Base-by-base conservation (phyloP, 1,140 invertebrate genomes). In the Drosophila sechellia region DNA sequence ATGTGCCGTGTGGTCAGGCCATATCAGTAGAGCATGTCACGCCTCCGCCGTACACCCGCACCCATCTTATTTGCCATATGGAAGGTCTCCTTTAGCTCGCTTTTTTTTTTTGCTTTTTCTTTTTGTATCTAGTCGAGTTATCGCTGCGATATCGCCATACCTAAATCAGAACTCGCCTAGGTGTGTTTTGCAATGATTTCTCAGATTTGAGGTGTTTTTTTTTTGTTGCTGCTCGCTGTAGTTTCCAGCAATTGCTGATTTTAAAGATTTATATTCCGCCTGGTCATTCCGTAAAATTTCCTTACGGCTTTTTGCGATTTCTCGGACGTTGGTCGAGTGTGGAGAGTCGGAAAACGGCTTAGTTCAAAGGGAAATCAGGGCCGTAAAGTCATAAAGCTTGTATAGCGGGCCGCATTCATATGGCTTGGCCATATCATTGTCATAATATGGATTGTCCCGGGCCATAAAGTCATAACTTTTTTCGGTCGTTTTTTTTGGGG, bases 111-210 rank as follows among this genome's bases (percentile, higher is more conserved):
- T 34, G 31, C 12, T 17, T 5, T 42, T 17, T 10, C 31, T 17
- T 48, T 64, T 76, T 79, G 61, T 79, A 76, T 65, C 60, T 84
- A 66, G 55, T 68, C 42, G 40, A 54, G 70, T 89, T 86, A 86
- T 86, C 81, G 83, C 84, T 8, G 52, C 58, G 79, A 87, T 87
- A 87, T 87, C 75, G 71, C 83, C 59, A 64, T 68, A 58, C 63
- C 55, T 61, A 87, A 87, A 87, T 87, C 83, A 89, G 84, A 87
- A 63, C 58, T 55, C 59, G 81, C 58, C 61, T 71, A 57, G 83
- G 78, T 81, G 83, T 87, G 81, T 85, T 85, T 85, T 50, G 73
- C 68, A 56, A 85, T 85, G 73, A 85, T 80, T 85, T 85, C 43
- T 70, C 68, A 77, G 73, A 85, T 86, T 77, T 45, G 2, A 20